Base-by-base conservation (phyloP, 2,797 vertebrate genomes). In the Sparus aurata region DNA sequence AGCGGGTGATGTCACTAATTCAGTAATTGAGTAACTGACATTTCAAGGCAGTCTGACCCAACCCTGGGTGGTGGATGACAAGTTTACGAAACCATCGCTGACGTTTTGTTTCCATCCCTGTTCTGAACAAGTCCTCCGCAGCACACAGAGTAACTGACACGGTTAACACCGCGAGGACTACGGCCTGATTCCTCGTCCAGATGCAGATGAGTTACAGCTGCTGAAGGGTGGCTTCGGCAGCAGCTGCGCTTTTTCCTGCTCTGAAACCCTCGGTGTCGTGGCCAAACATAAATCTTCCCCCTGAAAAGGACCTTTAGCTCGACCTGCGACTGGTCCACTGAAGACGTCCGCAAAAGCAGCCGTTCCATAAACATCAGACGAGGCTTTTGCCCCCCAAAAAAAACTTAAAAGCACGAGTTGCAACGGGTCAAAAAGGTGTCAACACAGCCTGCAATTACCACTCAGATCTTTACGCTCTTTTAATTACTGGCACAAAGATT, bases 151-250 rank as follows among this genome's bases (percentile, higher is more conserved):
- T 3, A 62, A 62, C 58, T 27, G 67, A 80, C 69, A 53, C 20
- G 30, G 41, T 66, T 66, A 50, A 77, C 64, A 50, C 67, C 23
- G 1, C 6, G 34, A 69, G 64, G 83, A 74, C 49, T 4, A 2
- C 43, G 11, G 72, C 41, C 63, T 73, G 90, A 83, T 57, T 83
- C 62, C 69, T 66, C 0, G 45, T 86, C 87, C 90, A 88, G 88
- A 85, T 83, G 73, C 73, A 80, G 82, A 93, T 91, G 89, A 91
- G 65, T 87, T 90, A 85, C 89, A 93, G 92, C 89, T 92, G 91
- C 81, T 64, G 74, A 77, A 69, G 70, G 73, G 68, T 47, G 80
- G 85, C 66, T 89, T 89, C 75, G 79, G 69, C 75, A 73, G 86
- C 88, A 86, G 85, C 88, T 91, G 82, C 65, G 17, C 66, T 60